Evolutionary conservation across 2,888 invertebrate genomes (phyloP).

Genomic region (Morpho achilles): DNA sequence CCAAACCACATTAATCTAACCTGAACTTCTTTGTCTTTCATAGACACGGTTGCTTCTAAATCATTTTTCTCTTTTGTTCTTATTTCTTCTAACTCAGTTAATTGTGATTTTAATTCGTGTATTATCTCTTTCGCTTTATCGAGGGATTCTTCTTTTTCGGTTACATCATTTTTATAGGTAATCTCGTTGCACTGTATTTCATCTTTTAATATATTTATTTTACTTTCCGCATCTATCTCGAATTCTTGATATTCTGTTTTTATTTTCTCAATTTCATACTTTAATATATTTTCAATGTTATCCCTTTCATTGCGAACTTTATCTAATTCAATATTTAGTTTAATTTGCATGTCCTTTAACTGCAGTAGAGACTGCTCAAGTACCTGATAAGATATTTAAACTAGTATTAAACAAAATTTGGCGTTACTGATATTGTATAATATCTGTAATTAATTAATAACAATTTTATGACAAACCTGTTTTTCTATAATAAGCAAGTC

Average conservation of each 20-base stretch:
- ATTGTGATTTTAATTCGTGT: slow-evolving; percentile 39
- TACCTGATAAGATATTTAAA: slow-evolving; percentile 43
- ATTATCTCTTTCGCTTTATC: slow-evolving; percentile 36
- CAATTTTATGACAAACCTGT: slow-evolving; percentile 51
- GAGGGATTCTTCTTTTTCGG: slow-evolving; percentile 41
- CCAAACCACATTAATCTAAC: slow-evolving; percentile 44
- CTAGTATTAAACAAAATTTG: slow-evolving; percentile 16
- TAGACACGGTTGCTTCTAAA: slow-evolving; percentile 36
- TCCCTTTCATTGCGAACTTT: slow-evolving; percentile 38
- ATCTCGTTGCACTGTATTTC: slow-evolving; percentile 38
- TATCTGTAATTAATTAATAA: slow-evolving; percentile 9
- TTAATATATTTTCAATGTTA: slow-evolving; percentile 35
- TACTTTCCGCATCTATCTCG: slow-evolving; percentile 39
- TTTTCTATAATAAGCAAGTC: slow-evolving; percentile 28
- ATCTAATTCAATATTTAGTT: slow-evolving; percentile 32
- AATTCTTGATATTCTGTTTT: slow-evolving; percentile 38
- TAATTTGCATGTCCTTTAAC: slow-evolving; percentile 35
- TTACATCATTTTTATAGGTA: slow-evolving; percentile 34
- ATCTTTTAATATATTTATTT: slow-evolving; percentile 43
- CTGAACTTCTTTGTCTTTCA: slow-evolving; percentile 55
- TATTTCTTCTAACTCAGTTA: slow-evolving; percentile 40
- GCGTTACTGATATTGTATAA: background rate
- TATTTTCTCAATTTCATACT: slow-evolving; percentile 40
- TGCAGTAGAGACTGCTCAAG: slow-evolving; percentile 44
- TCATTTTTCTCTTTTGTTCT: slow-evolving; percentile 51